Conservation (phyloP, 1,140 invertebrate genomes). For the Achatina immaculata region DNA sequence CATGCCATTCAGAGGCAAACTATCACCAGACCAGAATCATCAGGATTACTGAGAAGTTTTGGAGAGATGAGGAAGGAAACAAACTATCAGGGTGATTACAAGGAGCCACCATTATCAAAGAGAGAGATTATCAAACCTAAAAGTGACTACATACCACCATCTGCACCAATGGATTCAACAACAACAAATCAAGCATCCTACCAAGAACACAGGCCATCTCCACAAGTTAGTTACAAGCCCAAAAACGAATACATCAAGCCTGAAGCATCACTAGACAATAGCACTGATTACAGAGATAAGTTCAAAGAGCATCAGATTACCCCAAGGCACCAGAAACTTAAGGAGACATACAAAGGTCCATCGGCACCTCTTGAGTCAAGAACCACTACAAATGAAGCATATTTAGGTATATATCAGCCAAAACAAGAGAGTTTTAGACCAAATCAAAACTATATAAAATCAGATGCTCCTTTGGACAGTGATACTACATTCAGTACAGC, state of each 20-base stretch:
- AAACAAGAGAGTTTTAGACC: slow-evolving; percentile 37
- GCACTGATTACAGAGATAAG: slow-evolving; percentile 40
- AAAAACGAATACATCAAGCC: slow-evolving; percentile 22
- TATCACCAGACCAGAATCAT: slow-evolving; percentile 41
- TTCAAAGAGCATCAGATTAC: slow-evolving; percentile 37
- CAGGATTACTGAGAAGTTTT: slow-evolving; percentile 36
- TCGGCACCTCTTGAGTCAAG: slow-evolving; percentile 17
- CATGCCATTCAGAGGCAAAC: slow-evolving; percentile 29
- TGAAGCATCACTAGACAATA: slow-evolving; percentile 31
- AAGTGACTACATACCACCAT: slow-evolving; percentile 41
- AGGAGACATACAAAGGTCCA: slow-evolving; percentile 28
- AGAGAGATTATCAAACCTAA: slow-evolving; percentile 16
- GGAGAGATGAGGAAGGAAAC: slow-evolving; percentile 37
- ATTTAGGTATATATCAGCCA: slow-evolving; percentile 24
- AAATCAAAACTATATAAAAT: slow-evolving; percentile 1
- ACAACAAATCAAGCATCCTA: slow-evolving; percentile 34
- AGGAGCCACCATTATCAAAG: not conserved
- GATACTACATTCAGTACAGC: slow-evolving; percentile 17
- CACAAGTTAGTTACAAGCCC: slow-evolving; percentile 33
- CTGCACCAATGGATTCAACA: slow-evolving; percentile 24
- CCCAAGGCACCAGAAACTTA: slow-evolving; percentile 7
- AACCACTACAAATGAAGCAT: slow-evolving; percentile 33
- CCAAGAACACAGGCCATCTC: slow-evolving; percentile 29
- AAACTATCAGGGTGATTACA: slow-evolving; percentile 42
- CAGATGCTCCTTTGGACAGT: slow-evolving; percentile 27